These are phyloP conservation scores for Hypotaenidia okinawae DNA, from an alignment of 2,797 vertebrate species.

Conservation along the genomic window DNA sequence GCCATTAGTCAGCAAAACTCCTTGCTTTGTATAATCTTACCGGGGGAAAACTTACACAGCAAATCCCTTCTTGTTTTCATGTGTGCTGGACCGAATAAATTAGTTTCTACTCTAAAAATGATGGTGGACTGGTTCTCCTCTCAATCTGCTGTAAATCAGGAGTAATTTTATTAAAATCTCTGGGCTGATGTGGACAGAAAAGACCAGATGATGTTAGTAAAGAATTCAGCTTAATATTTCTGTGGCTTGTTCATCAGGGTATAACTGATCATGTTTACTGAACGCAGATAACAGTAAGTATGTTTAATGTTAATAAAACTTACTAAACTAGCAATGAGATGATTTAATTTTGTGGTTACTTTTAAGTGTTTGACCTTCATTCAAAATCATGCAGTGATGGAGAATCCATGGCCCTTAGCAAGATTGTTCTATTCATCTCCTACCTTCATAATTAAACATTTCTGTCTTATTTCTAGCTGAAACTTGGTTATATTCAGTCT, in stretches of 20 bases:
- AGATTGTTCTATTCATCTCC: background rate
- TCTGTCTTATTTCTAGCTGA: background rate
- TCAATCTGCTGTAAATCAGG: background rate
- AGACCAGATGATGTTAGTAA: background rate
- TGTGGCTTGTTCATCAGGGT: background rate
- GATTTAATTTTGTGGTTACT: background rate
- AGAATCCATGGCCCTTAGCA: background rate
- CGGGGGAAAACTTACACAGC: slow-evolving; percentile 33
- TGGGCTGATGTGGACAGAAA: background rate
- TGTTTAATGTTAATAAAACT: background rate
- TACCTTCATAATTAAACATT: background rate
- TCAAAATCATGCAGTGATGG: background rate
- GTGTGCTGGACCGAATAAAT: background rate
- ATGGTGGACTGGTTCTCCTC: background rate
- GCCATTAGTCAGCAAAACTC: slow-evolving; percentile 69
- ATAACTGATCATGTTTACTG: background rate
- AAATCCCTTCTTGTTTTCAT: slow-evolving; percentile 44
- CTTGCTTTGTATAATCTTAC: slow-evolving; percentile 40
- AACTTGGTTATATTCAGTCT: background rate
- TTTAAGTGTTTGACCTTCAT: background rate
- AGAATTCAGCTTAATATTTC: background rate
- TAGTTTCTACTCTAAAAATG: slow-evolving; percentile 28
- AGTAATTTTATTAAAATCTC: background rate
- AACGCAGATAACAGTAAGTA: background rate
- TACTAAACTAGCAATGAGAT: background rate